Base-by-base conservation (phyloP, 2,113 vertebrate genomes). In the Cyanocitta stelleri region DNA sequence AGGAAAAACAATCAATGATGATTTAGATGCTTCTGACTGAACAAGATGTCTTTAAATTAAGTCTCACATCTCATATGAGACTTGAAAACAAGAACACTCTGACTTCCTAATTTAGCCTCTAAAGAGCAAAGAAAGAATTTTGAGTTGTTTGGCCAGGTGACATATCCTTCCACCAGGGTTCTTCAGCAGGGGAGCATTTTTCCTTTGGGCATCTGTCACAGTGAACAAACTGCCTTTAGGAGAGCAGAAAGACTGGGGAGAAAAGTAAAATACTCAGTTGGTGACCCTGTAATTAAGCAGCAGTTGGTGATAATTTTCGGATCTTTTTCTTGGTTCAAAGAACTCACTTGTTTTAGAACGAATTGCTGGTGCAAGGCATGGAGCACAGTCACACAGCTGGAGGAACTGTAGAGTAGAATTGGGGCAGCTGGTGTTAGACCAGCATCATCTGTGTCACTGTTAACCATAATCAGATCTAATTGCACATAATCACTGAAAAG, bases 11-110 rank as follows among this genome's bases (percentile, higher is more conserved):
- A 95, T 97, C 96, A 90, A 97, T 96, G 76, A 33, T n/a, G 4
- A n/a, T 91, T 97, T 95, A 91, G 84, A 46, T 69, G 46, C 62
- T 94, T 93, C 82, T 97, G 95, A 91, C 95, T 86, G 90, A 87
- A 97, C 91, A 89, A 95, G 56, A 48, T 94, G 83, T 96, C 82
- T 97, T 96, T 90, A 90, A 97, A 96, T 95, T 97, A 97, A 89
- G 69, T 89, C 73, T 74, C 7, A 4, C 64, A 86, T 95, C 72
- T 87, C 51, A 22, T 85, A 48, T 1, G 3, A 77, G 80, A 32
- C 49, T 92, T 67, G 73, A 56, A 94, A 91, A 77, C 61, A 91
- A 89, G 82, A 93, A 82, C 82, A 84, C 66, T 68, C 74, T 76
- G 33, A 52, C 41, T 94, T 89, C 66, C 76, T 95, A 82, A 90